These are phyloP conservation scores for Chouioia cunea DNA, from an alignment of 2,888 invertebrate species.

Conservation along the genomic window DNA sequence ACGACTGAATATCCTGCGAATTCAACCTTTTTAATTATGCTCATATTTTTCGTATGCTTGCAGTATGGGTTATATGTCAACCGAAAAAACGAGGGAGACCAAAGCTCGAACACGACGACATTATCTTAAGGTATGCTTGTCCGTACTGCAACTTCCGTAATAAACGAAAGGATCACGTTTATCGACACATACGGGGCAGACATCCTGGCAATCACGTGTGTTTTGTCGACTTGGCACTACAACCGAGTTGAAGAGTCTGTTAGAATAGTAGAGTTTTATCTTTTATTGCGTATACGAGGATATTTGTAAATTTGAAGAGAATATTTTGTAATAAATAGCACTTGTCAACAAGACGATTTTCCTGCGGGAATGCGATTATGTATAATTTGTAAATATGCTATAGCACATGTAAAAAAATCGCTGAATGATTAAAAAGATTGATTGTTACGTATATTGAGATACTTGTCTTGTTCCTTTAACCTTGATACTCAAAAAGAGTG, in stretches of 20 bases:
- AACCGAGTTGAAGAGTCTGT: conserved; percentile 12
- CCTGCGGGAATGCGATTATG: no score
- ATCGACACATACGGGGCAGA: conserved; percentile 63
- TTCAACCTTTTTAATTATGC: background rate
- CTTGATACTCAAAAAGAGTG: no score
- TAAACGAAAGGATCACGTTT: conserved; percentile 65
- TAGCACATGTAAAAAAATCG: no score
- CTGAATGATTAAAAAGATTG: no score
- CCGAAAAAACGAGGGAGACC: background rate
- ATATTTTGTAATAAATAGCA: no score
- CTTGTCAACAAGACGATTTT: no score
- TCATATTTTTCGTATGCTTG: conserved; percentile 1
- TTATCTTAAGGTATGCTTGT: conserved; percentile 64
- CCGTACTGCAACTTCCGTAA: conserved; percentile 65
- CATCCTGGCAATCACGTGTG: conserved; percentile 60
- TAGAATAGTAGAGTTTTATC: no score
- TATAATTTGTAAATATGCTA: no score
- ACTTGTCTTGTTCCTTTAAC: no score
- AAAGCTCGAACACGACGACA: conserved; percentile 9
- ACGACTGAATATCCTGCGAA: background rate
- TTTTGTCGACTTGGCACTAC: conserved; percentile 57
- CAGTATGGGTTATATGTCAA: conserved; percentile 5
- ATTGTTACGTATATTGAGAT: no score
- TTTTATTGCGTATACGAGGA: no score
- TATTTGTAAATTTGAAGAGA: no score